Evolutionary conservation across 2,888 invertebrate species (phyloP).

Genomic region (Adelognathus sp.): DNA sequence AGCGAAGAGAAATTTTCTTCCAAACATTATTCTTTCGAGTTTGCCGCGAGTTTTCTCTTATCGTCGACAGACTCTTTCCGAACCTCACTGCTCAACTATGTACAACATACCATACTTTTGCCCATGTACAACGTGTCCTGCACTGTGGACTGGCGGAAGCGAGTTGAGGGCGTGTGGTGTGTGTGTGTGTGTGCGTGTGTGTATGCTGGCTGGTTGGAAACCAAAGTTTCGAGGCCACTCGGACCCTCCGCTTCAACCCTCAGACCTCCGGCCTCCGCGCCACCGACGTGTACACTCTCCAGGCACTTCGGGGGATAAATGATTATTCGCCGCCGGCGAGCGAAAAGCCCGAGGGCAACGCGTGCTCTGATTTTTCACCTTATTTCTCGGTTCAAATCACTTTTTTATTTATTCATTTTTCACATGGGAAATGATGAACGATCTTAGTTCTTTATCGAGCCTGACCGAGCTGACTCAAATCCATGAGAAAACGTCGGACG

Average conservation of each 20-base stretch:
- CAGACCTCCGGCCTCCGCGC: background rate
- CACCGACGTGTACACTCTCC: slow-evolving; percentile 14
- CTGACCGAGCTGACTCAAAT: too few species aligned
- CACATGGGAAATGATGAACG: too few species aligned
- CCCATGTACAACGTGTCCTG: background rate
- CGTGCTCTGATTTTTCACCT: slow-evolving; percentile 56
- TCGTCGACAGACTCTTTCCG: slow-evolving; percentile 21
- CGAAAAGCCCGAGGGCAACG: slow-evolving; percentile 38
- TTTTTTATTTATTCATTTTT: background rate
- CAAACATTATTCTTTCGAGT: slow-evolving; percentile 36
- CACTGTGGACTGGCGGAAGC: background rate
- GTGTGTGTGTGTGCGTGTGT: too few species aligned
- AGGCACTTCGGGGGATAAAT: slow-evolving; percentile 55
- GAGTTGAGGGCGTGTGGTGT: background rate
- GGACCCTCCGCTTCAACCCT: slow-evolving; percentile 27
- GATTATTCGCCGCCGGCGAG: slow-evolving; percentile 55
- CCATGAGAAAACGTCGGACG: background rate
- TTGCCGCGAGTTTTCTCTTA: slow-evolving; percentile 6
- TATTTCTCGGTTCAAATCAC: background rate
- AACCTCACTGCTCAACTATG: slow-evolving; percentile 13
- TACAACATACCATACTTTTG: background rate
- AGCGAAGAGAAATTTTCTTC: slow-evolving; percentile 12
- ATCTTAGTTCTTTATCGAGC: too few species aligned
- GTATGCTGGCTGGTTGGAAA: slow-evolving; percentile 21
- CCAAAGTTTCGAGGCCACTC: slow-evolving; percentile 46